Base-by-base conservation (phyloP, 2,113 vertebrate genomes). In the Labeo catla region DNA sequence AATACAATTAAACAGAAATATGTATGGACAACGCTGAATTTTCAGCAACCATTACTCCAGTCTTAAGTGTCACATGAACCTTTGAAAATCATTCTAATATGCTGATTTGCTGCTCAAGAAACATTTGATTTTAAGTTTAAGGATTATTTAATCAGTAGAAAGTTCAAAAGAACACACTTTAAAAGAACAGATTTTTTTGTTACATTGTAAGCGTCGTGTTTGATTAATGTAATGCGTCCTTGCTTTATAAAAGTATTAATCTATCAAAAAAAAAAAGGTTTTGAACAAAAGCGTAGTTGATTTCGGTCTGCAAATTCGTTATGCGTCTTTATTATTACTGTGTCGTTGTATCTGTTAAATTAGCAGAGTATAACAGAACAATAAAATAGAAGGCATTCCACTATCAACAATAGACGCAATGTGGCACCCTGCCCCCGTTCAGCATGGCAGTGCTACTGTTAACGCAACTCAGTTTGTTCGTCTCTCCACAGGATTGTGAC, bases 401-500 rank as follows among this genome's bases (percentile, higher is more conserved):
- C 82, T 73, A 73, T 84, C 50, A 45, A 73, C 82, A 84, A 73
- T 84, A 73, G 65, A 34, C 2, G 5, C 36, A 23, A 72, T 59
- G 54, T 86, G 85, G 49, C 78, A 80, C 86, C 81, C n/a, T 54
- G 65, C 63, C 66, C 63, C 65, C 21, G 45, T 88, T 68, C 43
- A 73, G 15, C 54, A 21, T 54, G 49, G 70, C 49, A 68, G 43
- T 79, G 61, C 72, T 84, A 89, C 91, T 92, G 87, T 89, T 85
- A 91, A 93, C 76, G 82, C 91, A 89, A 78, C 91, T 90, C 83
- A 15, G 45, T 90, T 87, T 92, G 91, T 94, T 93, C 93, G 86
- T 91, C 85, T 89, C 92, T 91, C 87, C 92, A 93, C 92, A 91
- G 89, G 91, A 90, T 89, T 92, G 91, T 92, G 92, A 94, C 88